These are phyloP conservation scores for Eurois occulta DNA, from an alignment of 2,888 invertebrate species.

Conservation along the genomic window DNA sequence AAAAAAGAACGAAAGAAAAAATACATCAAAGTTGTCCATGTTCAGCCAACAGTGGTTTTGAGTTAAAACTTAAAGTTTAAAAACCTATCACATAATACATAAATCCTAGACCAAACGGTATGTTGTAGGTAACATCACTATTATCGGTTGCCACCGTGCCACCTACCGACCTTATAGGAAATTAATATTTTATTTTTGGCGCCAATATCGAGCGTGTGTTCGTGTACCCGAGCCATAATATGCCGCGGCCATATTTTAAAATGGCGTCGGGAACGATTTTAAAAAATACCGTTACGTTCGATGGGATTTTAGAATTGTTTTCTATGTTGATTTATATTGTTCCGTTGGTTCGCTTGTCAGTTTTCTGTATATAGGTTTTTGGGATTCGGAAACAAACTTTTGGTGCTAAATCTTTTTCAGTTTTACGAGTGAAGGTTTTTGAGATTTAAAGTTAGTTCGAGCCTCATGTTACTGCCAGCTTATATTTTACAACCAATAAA, in stretches of 20 bases:
- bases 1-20: constrained; percentile 7
- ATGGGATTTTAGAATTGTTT: constrained; percentile 69
- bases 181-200: constrained; percentile 88
- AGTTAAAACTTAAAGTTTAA: constrained; percentile 38
- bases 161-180: constrained; percentile 81
- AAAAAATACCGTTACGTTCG: constrained; percentile 71
- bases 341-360: constrained; percentile 59
- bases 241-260: constrained; percentile 83
- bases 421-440: constrained; percentile 2
- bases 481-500: neutral
- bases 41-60: constrained; percentile 20
- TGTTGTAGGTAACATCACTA: constrained; percentile 70
- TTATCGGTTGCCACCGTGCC: constrained; percentile 78
- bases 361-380: constrained; percentile 13
- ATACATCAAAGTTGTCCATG: constrained; percentile 9
- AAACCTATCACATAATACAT: constrained; percentile 55
- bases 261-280: constrained; percentile 82
- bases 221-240: constrained; percentile 83
- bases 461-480: neutral
- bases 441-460: constrained; percentile 4
- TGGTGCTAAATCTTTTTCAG: constrained; percentile 38
- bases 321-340: constrained; percentile 65
- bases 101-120: constrained; percentile 64
- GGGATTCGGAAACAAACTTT: constrained; percentile 26
- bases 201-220: constrained; percentile 76